These are phyloP conservation scores for Chrysolina oricalcia DNA, from an alignment of 2,888 invertebrate genomes.

Conservation along the genomic window DNA sequence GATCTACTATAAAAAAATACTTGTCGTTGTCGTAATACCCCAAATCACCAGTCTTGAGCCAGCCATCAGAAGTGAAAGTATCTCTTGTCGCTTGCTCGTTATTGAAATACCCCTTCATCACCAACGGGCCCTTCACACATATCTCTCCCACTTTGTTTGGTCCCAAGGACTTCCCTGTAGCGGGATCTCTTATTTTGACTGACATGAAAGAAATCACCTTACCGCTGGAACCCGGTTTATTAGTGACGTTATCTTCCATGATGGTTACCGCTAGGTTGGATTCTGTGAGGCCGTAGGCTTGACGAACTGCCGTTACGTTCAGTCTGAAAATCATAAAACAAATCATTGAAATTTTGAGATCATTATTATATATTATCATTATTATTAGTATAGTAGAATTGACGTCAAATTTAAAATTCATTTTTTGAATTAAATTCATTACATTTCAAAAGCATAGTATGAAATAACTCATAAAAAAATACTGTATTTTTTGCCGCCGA, in stretches of 20 bases:
- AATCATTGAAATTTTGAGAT: too few relatives aligned
- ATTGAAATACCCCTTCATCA: conserved; percentile 83
- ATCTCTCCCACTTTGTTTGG: conserved; percentile 84
- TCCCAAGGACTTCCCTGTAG: conserved; percentile 77
- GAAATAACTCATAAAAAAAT: too few relatives aligned
- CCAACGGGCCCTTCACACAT: conserved; percentile 82
- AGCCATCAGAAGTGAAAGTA: conserved; percentile 83
- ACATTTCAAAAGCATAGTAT: too few relatives aligned
- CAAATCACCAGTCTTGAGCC: conserved; percentile 86
- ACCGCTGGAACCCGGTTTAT: conserved; percentile 78
- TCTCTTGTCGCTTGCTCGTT: conserved; percentile 78
- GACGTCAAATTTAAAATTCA: too few relatives aligned
- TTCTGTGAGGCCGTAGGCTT: conserved; percentile 87
- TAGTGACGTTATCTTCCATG: conserved; percentile 64
- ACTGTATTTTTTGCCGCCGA: too few relatives aligned
- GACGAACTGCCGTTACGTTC: conserved; percentile 73
- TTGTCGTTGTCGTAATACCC: conserved; percentile 86
- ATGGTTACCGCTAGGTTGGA: conserved; percentile 76
- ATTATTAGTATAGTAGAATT: too few relatives aligned
- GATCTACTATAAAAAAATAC: conserved; percentile 87
- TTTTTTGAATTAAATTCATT: too few relatives aligned
- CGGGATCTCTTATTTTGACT: conserved; percentile 78
- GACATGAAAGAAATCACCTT: conserved; percentile 76
- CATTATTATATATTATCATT: too few relatives aligned
- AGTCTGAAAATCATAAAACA: background rate